phyloP scores from a whole-genome alignment of 2,113 vertebrate species.

The Oreocharis arfaki region DNA sequence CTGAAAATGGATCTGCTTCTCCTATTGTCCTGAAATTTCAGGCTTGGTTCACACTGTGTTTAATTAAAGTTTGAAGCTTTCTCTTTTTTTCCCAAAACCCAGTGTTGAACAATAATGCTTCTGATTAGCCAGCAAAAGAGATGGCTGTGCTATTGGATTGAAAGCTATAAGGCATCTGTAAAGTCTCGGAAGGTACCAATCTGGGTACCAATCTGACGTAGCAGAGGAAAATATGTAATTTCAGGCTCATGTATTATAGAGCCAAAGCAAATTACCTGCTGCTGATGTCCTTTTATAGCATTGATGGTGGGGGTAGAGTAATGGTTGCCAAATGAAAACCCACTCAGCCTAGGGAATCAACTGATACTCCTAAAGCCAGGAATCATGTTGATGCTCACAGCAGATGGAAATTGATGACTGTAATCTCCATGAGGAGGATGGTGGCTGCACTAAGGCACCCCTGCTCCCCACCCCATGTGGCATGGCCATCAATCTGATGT shows the following conservation, averaged over 20 bases:
- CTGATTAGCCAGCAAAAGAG: neutral
- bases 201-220: neutral
- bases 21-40: neutral
- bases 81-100: neutral
- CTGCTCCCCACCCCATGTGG: neutral
- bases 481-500: neutral
- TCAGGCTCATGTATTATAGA: neutral
- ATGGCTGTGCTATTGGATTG: neutral
- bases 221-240: neutral
- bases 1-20: neutral
- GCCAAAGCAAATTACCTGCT: neutral
- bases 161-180: neutral
- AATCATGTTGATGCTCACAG: neutral
- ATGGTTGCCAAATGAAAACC: neutral
- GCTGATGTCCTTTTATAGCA: neutral
- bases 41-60: neutral
- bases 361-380: neutral
- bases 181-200: neutral
- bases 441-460: neutral
- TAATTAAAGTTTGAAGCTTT: neutral
- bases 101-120: neutral
- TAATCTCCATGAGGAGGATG: neutral
- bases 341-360: neutral
- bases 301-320: neutral
- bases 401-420: slow-evolving; percentile 18